Conservation (phyloP, 2,113 vertebrate genomes). For the Scomber colias region DNA sequence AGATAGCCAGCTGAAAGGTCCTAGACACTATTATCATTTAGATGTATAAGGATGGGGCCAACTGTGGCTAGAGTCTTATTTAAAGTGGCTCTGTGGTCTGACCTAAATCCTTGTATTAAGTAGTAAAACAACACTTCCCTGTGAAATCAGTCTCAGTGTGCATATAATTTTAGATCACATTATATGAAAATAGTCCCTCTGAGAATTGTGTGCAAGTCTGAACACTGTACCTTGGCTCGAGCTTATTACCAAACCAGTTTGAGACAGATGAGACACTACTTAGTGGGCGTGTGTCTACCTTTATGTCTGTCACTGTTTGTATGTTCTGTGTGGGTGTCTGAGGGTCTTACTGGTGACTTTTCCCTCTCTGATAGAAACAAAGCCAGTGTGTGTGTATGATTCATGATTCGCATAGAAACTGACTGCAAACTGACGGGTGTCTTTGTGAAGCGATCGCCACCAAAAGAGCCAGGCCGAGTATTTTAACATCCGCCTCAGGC, state of each 20-base stretch:
- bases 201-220: slow-evolving; percentile 2
- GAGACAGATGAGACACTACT: not conserved
- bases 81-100: not conserved
- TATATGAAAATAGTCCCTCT: not conserved
- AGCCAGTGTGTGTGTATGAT: not conserved
- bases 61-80: not conserved
- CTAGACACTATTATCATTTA: not conserved
- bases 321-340: not conserved
- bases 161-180: not conserved
- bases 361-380: not conserved
- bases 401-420: slow-evolving; percentile 3
- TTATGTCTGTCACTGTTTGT: not conserved
- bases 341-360: not conserved
- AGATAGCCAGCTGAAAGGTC: no score
- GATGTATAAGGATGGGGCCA: no score
- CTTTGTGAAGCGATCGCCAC: slow-evolving; percentile 83
- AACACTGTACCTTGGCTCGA: not conserved
- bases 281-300: not conserved
- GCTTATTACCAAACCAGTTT: not conserved
- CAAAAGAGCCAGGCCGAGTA: slow-evolving; percentile 83
- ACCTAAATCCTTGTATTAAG: not conserved
- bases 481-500: slow-evolving; percentile 89
- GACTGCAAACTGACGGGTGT: slow-evolving; percentile 74
- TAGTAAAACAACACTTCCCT: not conserved
- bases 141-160: not conserved